phyloP scores from a whole-genome alignment of 2,113 vertebrate species.

The Channa maculata region DNA sequence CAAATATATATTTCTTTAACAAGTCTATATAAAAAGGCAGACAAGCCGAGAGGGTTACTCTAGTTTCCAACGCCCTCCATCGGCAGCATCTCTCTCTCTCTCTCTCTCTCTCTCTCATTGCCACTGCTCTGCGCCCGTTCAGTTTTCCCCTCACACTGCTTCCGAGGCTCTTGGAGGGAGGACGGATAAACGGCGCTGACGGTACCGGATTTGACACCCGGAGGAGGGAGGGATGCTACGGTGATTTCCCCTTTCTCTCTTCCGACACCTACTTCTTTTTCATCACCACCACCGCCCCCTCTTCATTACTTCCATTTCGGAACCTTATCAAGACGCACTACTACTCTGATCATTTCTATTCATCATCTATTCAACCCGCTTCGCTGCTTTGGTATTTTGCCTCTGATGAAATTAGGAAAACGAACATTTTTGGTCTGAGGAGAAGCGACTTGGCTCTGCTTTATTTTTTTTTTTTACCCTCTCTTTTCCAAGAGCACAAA shows the following conservation, averaged over 20 bases:
- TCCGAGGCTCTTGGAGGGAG: conserved; percentile 66
- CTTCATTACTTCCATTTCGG: conserved; percentile 46
- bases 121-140: conserved; percentile 38
- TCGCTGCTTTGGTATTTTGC: conserved; percentile 3
- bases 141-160: conserved; percentile 63
- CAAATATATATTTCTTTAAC: neutral
- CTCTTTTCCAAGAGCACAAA: conserved; percentile 18
- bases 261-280: conserved; percentile 28
- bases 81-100: conserved; percentile 48
- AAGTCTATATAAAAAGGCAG: neutral
- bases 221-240: conserved; percentile 63
- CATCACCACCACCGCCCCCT: conserved; percentile 10
- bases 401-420: conserved; percentile 23
- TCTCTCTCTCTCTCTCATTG: neutral
- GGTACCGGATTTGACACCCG: conserved; percentile 55
- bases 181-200: conserved; percentile 64
- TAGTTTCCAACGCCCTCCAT: conserved; percentile 78
- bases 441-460: conserved; percentile 21
- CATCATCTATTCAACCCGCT: neutral
- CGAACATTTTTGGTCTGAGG: conserved; percentile 36
- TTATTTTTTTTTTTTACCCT: neutral
- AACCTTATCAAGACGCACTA: conserved; percentile 41
- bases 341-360: neutral
- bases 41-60: conserved; percentile 40
- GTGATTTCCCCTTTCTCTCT: conserved; percentile 59